Conservation (phyloP, 2,113 vertebrate species). For the Tringa solitaria region DNA sequence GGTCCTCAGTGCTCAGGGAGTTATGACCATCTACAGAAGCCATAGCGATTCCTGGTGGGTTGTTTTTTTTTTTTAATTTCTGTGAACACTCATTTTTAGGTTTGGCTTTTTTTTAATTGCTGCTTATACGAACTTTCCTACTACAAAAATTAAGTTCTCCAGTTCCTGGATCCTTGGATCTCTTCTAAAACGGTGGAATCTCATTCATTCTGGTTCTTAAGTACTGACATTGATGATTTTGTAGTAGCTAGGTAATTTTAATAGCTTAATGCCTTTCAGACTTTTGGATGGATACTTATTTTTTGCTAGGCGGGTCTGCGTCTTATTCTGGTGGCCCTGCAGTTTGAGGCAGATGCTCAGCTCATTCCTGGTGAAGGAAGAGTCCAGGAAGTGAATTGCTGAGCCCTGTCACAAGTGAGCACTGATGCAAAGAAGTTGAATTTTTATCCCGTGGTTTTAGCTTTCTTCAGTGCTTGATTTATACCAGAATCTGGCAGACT, state of each 20-base stretch:
- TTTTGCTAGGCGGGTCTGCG: not conserved
- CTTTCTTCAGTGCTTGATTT: not conserved
- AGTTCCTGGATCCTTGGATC: not conserved
- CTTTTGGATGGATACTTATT: not conserved
- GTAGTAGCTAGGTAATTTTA: not conserved
- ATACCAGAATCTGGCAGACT: not conserved
- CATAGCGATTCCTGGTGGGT: not conserved
- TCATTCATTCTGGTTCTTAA: not conserved
- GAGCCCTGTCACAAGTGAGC: not conserved
- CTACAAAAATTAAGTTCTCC: not conserved
- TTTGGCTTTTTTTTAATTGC: no score
- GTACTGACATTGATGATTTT: not conserved
- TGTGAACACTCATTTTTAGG: not conserved
- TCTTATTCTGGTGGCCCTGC: not conserved
- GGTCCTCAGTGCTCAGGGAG: accelerated
- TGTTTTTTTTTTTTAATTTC: not conserved
- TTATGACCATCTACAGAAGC: accelerated
- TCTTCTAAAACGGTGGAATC: not conserved
- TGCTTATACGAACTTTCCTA: not conserved
- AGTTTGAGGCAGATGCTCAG: not conserved
- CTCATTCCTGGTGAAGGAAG: not conserved
- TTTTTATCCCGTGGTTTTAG: not conserved
- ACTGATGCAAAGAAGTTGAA: not conserved
- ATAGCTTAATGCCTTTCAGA: not conserved
- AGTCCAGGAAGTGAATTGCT: not conserved